A percentile compares a stretch with the other conserved stretches of the same genome.
Evolutionary conservation across 2,888 invertebrate species (phyloP).

Genomic region (Cosmia trapezina): DNA sequence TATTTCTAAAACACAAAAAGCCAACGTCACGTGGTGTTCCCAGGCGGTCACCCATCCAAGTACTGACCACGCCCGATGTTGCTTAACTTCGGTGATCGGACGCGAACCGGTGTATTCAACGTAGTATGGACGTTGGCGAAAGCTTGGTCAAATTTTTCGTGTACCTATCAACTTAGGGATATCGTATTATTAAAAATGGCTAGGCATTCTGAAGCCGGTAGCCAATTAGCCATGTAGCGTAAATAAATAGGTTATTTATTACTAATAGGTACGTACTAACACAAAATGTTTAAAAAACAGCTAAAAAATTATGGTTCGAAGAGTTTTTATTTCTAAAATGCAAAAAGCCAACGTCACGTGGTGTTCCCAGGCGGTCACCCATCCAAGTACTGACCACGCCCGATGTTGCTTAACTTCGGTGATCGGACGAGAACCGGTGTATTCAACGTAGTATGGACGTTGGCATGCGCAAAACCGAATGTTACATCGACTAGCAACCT

Average conservation of each 20-base stretch:
- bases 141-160: background rate
- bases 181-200: background rate
- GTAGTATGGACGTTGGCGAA: slow-evolving; percentile 82
- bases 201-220: background rate
- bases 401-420: slow-evolving; percentile 88
- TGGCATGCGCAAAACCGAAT: slow-evolving; percentile 63
- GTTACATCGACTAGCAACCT: background rate
- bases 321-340: background rate
- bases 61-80: slow-evolving; percentile 88
- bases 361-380: slow-evolving; percentile 84
- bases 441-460: slow-evolving; percentile 86
- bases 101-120: slow-evolving; percentile 88
- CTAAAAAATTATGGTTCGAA: too few species aligned
- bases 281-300: too few species aligned
- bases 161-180: background rate
- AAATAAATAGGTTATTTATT: too few species aligned
- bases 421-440: slow-evolving; percentile 88
- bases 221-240: too few species aligned
- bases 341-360: slow-evolving; percentile 80
- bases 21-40: slow-evolving; percentile 85
- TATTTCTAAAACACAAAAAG: slow-evolving; percentile 65
- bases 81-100: slow-evolving; percentile 89
- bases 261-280: too few species aligned
- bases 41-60: slow-evolving; percentile 89
- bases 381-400: slow-evolving; percentile 86